These are phyloP conservation scores for Notarius lentiginosus DNA, from an alignment of 2,113 vertebrate species.

Conservation along the genomic window DNA sequence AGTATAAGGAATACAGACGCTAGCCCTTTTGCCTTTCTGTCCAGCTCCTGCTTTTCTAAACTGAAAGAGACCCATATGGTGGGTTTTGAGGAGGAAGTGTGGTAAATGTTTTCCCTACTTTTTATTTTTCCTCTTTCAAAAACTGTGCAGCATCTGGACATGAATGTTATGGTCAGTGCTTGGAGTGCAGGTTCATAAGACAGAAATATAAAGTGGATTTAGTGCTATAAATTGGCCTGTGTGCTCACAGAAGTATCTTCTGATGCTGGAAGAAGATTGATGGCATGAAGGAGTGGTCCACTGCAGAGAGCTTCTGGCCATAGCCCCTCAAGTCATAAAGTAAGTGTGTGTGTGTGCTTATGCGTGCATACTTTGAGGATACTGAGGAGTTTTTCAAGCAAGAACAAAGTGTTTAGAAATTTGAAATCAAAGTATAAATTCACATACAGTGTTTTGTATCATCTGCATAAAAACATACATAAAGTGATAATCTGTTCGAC, in stretches of 20 bases:
- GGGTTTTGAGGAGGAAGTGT: neutral
- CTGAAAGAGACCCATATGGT: neutral
- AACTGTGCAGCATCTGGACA: neutral
- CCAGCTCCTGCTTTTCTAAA: neutral
- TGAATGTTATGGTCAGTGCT: neutral
- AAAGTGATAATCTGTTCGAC: neutral
- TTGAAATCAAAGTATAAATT: neutral
- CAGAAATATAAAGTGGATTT: neutral
- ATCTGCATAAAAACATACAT: neutral
- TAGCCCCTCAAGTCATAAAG: neutral
- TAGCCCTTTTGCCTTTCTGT: neutral
- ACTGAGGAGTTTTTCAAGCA: neutral
- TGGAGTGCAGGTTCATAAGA: neutral
- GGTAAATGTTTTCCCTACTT: neutral
- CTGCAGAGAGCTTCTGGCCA: neutral
- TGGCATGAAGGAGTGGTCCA: neutral
- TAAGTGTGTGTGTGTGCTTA: neutral
- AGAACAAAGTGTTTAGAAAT: neutral
- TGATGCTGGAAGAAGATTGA: constrained; percentile 20
- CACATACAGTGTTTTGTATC: neutral
- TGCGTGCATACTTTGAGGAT: neutral
- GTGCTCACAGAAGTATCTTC: constrained; percentile 3
- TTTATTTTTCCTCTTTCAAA: neutral
- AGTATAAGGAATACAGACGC: neutral
- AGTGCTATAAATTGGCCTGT: neutral